phyloP scores from a whole-genome alignment of 2,113 vertebrate species.

The Hystrix brachyura region DNA sequence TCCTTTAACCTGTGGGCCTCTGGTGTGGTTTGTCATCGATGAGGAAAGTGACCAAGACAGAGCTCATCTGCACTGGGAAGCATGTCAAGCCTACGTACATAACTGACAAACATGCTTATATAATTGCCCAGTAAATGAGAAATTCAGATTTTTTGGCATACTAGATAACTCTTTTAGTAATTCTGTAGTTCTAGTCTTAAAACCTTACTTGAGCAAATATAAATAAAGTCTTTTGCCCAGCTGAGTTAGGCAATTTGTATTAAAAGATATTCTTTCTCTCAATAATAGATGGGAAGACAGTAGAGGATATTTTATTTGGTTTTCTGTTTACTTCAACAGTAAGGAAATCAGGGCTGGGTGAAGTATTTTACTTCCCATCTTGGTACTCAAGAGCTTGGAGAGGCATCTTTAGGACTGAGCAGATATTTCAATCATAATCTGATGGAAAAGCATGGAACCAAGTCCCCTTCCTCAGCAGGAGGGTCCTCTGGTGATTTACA shows the following conservation, averaged over 20 bases:
- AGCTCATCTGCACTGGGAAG: neutral
- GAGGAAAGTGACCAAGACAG: neutral
- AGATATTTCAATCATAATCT: neutral
- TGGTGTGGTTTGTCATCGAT: neutral
- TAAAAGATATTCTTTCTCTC: neutral
- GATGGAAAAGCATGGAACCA: neutral
- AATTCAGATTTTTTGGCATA: neutral
- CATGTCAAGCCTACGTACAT: neutral
- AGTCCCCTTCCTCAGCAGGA: neutral
- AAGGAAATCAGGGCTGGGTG: neutral
- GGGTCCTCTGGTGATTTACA: neutral
- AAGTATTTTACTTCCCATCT: neutral
- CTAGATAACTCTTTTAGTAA: neutral
- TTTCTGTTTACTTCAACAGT: neutral
- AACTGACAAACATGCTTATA: neutral
- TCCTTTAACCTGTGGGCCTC: neutral
- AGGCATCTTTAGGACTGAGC: neutral
- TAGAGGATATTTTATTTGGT: neutral
- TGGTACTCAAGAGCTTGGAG: neutral
- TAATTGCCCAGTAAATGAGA: neutral
- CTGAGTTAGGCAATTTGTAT: conserved; percentile 19
- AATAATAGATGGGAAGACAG: neutral
- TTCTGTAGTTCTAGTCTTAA: conserved; percentile 29
- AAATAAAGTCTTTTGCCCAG: conserved; percentile 6
- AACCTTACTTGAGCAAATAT: neutral